These are phyloP conservation scores for Cuculus canorus DNA, from an alignment of 2,797 vertebrate genomes.

Conservation along the genomic window DNA sequence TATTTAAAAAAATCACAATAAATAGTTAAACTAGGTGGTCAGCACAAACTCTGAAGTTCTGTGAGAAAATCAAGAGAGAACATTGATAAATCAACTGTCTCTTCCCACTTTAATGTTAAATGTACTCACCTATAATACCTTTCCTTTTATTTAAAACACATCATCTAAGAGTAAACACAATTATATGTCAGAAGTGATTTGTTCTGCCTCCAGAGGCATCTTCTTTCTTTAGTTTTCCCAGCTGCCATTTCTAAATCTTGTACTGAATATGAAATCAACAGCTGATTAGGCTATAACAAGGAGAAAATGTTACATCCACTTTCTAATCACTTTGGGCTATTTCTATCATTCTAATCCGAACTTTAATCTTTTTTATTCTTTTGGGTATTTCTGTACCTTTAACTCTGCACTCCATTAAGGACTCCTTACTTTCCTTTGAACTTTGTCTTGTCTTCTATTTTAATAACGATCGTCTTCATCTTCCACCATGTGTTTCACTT, in stretches of 20 bases:
- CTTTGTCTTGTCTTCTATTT: not conserved
- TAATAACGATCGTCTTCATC: not conserved
- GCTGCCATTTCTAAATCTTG: rapidly evolving
- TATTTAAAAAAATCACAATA: not conserved
- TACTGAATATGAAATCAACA: not conserved
- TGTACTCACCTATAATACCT: not conserved
- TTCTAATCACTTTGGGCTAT: not conserved
- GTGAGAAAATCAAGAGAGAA: not conserved
- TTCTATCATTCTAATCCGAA: not conserved
- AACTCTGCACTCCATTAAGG: not conserved
- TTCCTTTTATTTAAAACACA: not conserved
- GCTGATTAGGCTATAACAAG: not conserved
- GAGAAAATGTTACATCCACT: not conserved
- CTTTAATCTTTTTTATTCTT: not conserved
- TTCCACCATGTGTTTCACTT: not conserved
- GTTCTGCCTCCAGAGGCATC: not conserved
- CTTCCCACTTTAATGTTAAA: not conserved
- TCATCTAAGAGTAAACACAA: not conserved
- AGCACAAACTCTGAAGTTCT: not conserved
- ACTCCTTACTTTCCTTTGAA: not conserved
- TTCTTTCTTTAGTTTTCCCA: not conserved
- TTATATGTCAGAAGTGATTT: not conserved
- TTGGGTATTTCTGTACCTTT: not conserved
- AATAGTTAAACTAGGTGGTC: not conserved
- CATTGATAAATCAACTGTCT: not conserved